Percentiles rank a stretch among this genome's conserved stretches.
phyloP scores from a whole-genome alignment of 2,113 vertebrate species.

The Enhydra lutris region DNA sequence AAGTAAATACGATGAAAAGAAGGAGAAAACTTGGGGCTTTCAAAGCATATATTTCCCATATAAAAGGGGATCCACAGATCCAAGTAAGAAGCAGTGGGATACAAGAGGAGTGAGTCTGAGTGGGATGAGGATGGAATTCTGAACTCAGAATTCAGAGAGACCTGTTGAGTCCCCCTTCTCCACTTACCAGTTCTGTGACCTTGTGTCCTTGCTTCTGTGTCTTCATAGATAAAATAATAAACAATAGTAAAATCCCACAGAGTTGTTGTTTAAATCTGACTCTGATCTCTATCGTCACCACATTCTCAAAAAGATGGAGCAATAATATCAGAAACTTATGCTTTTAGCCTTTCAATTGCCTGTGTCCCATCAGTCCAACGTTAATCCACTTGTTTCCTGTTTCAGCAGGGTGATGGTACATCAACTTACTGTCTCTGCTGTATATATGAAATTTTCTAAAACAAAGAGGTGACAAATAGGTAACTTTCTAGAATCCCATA shows the following conservation, averaged over 20 bases:
- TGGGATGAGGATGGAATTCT: rapidly evolving
- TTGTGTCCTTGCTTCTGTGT: not conserved
- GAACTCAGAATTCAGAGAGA: not conserved
- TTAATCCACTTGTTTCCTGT: not conserved
- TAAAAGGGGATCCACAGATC: not conserved
- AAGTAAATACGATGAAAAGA: not conserved
- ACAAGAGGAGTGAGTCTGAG: not conserved
- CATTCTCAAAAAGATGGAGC: not conserved
- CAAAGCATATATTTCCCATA: not conserved
- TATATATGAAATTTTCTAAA: not conserved
- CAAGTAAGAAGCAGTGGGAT: not conserved
- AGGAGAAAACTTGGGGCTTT: not conserved
- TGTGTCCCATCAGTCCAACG: not conserved
- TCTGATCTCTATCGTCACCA: not conserved
- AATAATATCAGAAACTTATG: not conserved
- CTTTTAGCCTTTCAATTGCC: not conserved
- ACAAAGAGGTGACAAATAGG: not conserved
- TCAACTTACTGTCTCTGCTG: not conserved
- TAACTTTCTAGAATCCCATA: not conserved
- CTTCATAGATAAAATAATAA: not conserved
- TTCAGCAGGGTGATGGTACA: not conserved
- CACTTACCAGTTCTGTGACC: not conserved
- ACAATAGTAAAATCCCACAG: not conserved
- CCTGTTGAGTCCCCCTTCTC: rapidly evolving
- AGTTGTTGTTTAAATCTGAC: not conserved